These are phyloP conservation scores for Deilephila porcellus DNA, from an alignment of 2,888 invertebrate genomes.

Conservation along the genomic window DNA sequence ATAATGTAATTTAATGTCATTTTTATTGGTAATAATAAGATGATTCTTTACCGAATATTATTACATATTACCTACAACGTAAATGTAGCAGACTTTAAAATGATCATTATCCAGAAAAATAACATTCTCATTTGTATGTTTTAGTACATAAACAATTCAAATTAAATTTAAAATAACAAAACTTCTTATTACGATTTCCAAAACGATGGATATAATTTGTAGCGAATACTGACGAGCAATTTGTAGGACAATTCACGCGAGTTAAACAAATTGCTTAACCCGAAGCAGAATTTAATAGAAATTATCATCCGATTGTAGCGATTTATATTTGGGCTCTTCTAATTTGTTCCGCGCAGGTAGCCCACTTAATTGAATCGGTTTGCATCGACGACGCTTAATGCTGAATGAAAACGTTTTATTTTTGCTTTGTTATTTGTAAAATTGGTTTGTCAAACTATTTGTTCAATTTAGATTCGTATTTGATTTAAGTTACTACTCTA, in stretches of 20 bases:
- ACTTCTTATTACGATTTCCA: neutral
- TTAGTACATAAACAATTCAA: neutral
- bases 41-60: too few species aligned
- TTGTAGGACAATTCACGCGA: conserved; percentile 1
- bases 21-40: too few species aligned
- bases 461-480: too few species aligned
- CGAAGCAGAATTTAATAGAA: conserved; percentile 14
- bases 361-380: neutral
- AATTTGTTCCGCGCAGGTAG: conserved; percentile 15
- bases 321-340: conserved; percentile 13
- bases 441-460: too few species aligned
- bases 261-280: neutral
- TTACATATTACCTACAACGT: too few species aligned
- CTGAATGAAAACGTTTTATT: neutral
- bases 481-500: too few species aligned
- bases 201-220: neutral
- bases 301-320: conserved; percentile 3
- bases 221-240: neutral
- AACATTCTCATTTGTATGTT: neutral
- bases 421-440: neutral
- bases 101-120: neutral
- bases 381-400: neutral
- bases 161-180: too few species aligned
- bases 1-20: too few species aligned
- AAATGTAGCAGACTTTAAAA: too few species aligned